Conservation (phyloP, 2,113 vertebrate species). For the Gasterosteus nipponicus region DNA sequence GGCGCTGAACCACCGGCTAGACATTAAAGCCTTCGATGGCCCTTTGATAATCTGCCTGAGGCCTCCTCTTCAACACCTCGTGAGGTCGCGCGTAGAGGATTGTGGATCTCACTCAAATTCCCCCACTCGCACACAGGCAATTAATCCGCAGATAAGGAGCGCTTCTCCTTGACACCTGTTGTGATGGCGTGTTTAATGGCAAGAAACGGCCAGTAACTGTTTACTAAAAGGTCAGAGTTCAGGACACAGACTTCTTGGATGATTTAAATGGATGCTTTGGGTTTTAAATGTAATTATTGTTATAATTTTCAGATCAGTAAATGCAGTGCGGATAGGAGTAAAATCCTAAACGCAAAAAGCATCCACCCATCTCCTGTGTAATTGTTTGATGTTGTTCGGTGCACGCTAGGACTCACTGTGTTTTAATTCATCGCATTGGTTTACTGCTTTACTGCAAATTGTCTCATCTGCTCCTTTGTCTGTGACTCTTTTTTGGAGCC, state of each 20-base stretch:
- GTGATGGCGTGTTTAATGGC: slow-evolving; percentile 37
- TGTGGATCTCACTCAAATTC: slow-evolving; percentile 17
- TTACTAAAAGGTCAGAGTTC: slow-evolving; percentile 22
- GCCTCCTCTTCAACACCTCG: slow-evolving; percentile 43
- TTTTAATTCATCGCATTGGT: slow-evolving; percentile 17
- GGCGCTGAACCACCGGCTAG: slow-evolving; percentile 36
- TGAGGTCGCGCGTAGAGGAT: slow-evolving; percentile 40
- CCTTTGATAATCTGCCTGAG: slow-evolving; percentile 66
- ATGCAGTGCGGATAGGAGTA: not conserved
- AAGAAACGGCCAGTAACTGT: slow-evolving; percentile 9
- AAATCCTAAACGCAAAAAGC: slow-evolving; percentile 1
- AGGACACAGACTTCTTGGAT: slow-evolving; percentile 2
- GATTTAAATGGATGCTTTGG: slow-evolving; percentile 22
- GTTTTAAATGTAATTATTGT: slow-evolving; percentile 27
- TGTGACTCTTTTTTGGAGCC: not conserved
- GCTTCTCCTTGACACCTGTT: slow-evolving; percentile 16
- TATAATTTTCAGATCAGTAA: not conserved
- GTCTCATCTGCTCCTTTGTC: slow-evolving; percentile 12
- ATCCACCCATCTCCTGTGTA: too few species aligned
- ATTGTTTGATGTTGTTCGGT: not conserved
- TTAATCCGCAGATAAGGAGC: slow-evolving; percentile 36
- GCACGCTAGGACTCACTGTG: slow-evolving; percentile 18
- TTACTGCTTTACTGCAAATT: slow-evolving; percentile 7
- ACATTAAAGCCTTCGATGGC: slow-evolving; percentile 63
- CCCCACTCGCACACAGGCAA: slow-evolving; percentile 38